Base-by-base conservation (phyloP, 2,113 vertebrate genomes). In the Tragelaphus scriptus region DNA sequence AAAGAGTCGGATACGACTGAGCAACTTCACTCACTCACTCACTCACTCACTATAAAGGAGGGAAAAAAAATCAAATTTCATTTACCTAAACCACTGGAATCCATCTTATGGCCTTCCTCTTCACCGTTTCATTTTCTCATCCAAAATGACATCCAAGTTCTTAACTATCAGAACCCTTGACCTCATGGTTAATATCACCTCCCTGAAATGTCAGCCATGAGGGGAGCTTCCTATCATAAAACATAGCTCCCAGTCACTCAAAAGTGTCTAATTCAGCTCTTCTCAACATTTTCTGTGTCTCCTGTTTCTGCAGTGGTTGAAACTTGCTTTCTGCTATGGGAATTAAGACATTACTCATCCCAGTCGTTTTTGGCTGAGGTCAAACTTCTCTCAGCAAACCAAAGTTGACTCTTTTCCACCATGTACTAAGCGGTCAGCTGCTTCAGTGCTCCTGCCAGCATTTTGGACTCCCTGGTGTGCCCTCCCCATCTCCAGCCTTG, bases 181-280 rank as follows among this genome's bases (percentile, higher is more conserved):
- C 3, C 9, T 91, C 3, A 6, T 40, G 8, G 28, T 53, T 44
- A 61, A 11, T 55, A 55, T 30, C 30, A 11, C 49, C 21, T 51
- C 44, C 0, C 1, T 1, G 28, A 16, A 36, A 21, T 7, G 0
- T 14, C 6, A 2, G 21, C 32, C 15, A 47, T 1, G 13, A 19
- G 4, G 4, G n/a, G 26, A 17, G 30, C n/a, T 59, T 10, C 14
- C 49, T 32, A 16, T 17, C 44, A 56, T 32, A 55, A 91, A 61
- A 53, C 16, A 21, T 9, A 1, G 14, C 26, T 87, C 36, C 19
- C 49, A 1, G 2, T 49, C 23, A 23, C 53, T 47, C 16, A 7
- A 1, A 65, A 90, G n/a, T 19, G 5, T 28, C 88, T 58, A 26
- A 68, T 17, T 63, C 36, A 65, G 21, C 44, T 56, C 55, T 55